Evolutionary conservation across 2,797 vertebrate genomes (phyloP).

Genomic region (Falco biarmicus): DNA sequence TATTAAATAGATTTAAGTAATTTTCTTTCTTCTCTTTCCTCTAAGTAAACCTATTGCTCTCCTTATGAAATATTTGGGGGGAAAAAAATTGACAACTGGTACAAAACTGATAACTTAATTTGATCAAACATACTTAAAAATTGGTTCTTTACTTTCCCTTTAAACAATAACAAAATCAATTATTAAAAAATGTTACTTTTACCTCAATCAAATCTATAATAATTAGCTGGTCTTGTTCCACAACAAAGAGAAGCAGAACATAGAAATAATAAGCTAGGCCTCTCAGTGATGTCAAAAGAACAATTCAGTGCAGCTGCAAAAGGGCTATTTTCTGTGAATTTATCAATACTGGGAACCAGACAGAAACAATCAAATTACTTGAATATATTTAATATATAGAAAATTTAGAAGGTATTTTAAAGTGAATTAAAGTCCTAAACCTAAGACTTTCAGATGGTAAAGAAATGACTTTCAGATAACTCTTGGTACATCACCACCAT

Average conservation of each 20-base stretch:
- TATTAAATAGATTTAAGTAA: not conserved
- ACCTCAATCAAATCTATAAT: not conserved
- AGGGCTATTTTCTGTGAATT: not conserved
- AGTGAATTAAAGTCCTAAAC: not conserved
- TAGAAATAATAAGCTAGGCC: not conserved
- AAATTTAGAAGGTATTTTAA: not conserved
- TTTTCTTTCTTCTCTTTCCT: not conserved
- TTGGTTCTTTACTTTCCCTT: not conserved
- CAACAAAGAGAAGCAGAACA: not conserved
- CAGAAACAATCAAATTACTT: not conserved
- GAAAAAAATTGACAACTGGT: not conserved
- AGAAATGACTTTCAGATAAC: not conserved
- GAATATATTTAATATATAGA: not conserved
- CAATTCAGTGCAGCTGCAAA: not conserved
- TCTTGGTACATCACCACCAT: not conserved
- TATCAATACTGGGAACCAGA: not conserved
- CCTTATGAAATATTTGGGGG: not conserved
- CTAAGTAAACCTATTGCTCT: not conserved
- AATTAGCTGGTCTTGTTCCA: not conserved
- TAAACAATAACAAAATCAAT: not conserved
- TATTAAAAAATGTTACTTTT: not conserved
- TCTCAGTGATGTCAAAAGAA: not conserved
- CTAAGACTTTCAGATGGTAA: not conserved
- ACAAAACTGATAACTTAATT: not conserved
- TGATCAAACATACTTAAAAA: not conserved